A percentile compares a stretch with the other conserved stretches of the same genome.
phyloP scores from a whole-genome alignment of 1,140 invertebrate species.

The Orchestia grillus region DNA sequence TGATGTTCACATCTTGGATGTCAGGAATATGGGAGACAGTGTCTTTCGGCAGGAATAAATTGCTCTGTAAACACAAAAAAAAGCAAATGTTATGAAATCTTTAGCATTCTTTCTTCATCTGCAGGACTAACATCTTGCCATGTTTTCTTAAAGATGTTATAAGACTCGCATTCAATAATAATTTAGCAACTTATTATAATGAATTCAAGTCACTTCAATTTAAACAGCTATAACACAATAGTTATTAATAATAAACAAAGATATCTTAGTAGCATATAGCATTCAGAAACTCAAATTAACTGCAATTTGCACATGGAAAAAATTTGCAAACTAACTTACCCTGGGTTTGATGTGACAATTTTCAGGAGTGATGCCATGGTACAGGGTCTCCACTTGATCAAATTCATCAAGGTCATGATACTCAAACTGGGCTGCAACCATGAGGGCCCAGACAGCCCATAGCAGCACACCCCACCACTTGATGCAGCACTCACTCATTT shows the following conservation, averaged over 20 bases:
- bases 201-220: neutral
- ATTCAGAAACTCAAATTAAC: neutral
- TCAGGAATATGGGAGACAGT: constrained; percentile 92
- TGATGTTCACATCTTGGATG: constrained; percentile 94
- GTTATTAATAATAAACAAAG: neutral
- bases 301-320: neutral
- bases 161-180: too few relatives aligned
- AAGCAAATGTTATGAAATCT: neutral
- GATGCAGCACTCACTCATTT: constrained; percentile 17
- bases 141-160: too few relatives aligned
- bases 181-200: too few relatives aligned
- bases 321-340: constrained; percentile 40
- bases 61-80: constrained; percentile 57
- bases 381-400: constrained; percentile 85
- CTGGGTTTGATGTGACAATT: constrained; percentile 84
- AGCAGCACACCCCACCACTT: constrained; percentile 36
- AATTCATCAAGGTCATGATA: constrained; percentile 90
- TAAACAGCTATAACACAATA: neutral
- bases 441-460: constrained; percentile 9
- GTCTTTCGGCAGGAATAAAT: constrained; percentile 86
- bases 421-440: constrained; percentile 80
- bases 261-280: neutral
- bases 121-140: too few relatives aligned
- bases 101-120: neutral
- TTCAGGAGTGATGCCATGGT: constrained; percentile 82